A percentile compares a stretch with the other conserved stretches of the same genome.
These are phyloP conservation scores for Esox lucius DNA, from an alignment of 2,797 vertebrate genomes.

Conservation along the genomic window DNA sequence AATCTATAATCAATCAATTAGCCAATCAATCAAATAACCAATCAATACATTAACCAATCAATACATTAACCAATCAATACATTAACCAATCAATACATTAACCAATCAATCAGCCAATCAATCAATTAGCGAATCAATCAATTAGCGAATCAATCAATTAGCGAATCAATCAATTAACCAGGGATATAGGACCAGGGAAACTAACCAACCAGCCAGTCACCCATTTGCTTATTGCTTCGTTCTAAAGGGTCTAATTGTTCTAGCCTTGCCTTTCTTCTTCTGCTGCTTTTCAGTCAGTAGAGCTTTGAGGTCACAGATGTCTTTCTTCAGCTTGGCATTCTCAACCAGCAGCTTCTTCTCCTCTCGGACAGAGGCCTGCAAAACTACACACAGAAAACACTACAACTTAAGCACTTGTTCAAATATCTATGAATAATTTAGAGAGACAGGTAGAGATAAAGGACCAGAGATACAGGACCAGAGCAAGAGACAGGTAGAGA, in stretches of 20 bases:
- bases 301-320: conserved; percentile 86
- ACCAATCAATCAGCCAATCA: too few species aligned
- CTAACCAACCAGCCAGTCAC: too few species aligned
- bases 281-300: conserved; percentile 88
- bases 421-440: too few species aligned
- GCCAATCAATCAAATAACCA: too few species aligned
- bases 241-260: too few species aligned
- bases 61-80: accelerated
- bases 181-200: too few species aligned
- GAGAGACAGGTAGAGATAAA: neutral
- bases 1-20: neutral
- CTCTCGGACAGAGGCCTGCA: conserved; percentile 89
- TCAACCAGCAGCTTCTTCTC: conserved; percentile 96
- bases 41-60: too few species aligned
- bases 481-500: neutral
- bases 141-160: neutral
- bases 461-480: neutral
- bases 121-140: too few species aligned
- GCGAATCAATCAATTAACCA: neutral
- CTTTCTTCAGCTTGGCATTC: conserved; percentile 93
- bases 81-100: neutral
- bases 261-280: conserved; percentile 71
- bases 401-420: neutral
- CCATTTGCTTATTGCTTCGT: too few species aligned
- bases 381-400: conserved; percentile 69